Evolutionary conservation across 1,140 invertebrate genomes (phyloP), one percentile per base, ranked within the genome.

Genomic region (Drosophila busckii): DNA sequence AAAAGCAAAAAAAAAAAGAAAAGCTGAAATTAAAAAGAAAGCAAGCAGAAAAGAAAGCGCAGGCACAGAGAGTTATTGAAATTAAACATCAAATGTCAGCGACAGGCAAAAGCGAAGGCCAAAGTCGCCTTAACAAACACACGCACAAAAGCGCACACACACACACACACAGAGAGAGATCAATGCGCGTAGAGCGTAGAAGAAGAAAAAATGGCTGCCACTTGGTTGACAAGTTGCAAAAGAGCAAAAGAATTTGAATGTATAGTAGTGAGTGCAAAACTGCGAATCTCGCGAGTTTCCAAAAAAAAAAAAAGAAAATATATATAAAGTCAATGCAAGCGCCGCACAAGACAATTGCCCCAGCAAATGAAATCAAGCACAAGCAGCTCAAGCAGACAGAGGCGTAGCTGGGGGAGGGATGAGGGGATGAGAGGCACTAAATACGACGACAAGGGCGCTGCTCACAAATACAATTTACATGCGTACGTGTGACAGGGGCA

Each of bases 341-440:
- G 71, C 55, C 62, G 66, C 55, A 55, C 48, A 76, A 76, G 71
- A 76, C 71, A 76, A 76, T 76, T 76, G 71, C 67, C 67, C 53
- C 62, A 46, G 71, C 67, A 76, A 76, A 80, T 76, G 73, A 76
- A 76, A 76, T 76, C 71, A 80, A 71, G 73, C 73, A 78, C 66
- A 53, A 60, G 32, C 15, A 29, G 22, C 22, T 12, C 37, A 16
- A 28, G 46, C 38, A 46, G 34, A 37, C 13, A 20, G 37, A 20
- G 29, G 23, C 26, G 35, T 9, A 4, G 9, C 2, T 23, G 45
- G 20, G 20, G 9, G 22, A 16, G 17, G 19, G 46, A 9, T 9
- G 16, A 4, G 13, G 12, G 12, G 16, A 20, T 1, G n/a, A 19
- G 42, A 22, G 25, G 4, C 29, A 64, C 66, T 70, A 68, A 73